Percentiles rank a stretch among this genome's conserved stretches.
Conservation (phyloP, 2,113 vertebrate genomes). For the Zapus hudsonius region DNA sequence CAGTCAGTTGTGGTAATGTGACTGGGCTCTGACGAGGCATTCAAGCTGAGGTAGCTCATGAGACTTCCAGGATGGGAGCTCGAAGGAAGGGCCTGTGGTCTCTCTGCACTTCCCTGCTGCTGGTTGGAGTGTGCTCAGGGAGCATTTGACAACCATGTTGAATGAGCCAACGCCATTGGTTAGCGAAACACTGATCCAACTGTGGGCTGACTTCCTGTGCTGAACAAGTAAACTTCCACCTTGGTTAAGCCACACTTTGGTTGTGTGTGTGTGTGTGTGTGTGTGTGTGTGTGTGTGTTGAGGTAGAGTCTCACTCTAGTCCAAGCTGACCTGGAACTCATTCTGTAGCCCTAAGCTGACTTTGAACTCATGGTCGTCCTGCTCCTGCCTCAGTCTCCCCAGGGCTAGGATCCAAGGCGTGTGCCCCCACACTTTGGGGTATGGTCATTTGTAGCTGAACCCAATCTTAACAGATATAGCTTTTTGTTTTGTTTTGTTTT, state of each 20-base stretch:
- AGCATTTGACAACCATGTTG: neutral
- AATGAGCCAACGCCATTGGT: neutral
- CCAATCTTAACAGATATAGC: neutral
- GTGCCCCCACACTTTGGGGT: neutral
- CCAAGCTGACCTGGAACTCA: too few species aligned
- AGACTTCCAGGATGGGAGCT: neutral
- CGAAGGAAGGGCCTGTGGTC: neutral
- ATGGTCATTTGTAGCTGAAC: conserved; percentile 1
- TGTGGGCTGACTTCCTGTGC: neutral
- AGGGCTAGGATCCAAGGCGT: too few species aligned
- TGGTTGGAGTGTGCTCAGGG: neutral
- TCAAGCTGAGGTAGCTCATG: neutral
- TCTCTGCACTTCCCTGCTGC: neutral
- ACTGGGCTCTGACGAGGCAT: conserved; percentile 11
- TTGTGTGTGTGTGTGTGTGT: neutral
- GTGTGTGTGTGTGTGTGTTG: neutral
- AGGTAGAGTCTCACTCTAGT: too few species aligned
- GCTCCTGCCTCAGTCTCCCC: too few species aligned
- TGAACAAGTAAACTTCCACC: conserved; percentile 20
- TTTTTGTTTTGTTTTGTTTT: neutral
- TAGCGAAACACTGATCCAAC: neutral
- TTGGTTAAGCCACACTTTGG: conserved; percentile 1
- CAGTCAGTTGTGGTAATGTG: neutral
- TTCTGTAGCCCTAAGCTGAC: too few species aligned
- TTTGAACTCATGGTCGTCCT: too few species aligned